Base-by-base conservation (phyloP, 1,140 invertebrate species). In the Cyphomyrmex costatus region DNA sequence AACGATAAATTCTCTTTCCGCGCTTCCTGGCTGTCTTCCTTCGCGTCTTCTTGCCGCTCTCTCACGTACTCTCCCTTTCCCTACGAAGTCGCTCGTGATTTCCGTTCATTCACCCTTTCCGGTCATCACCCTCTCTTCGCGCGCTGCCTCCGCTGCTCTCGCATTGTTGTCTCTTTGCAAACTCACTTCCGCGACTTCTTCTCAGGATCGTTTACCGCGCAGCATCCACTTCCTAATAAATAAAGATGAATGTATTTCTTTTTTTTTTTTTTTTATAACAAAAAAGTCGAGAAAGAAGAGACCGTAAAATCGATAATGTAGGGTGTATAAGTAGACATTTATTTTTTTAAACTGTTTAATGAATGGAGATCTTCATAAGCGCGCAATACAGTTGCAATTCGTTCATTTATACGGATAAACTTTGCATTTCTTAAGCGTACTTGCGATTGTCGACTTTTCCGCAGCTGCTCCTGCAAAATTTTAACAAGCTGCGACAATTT, bases 51-150 rank as follows among this genome's bases (percentile, higher is more conserved):
- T 68, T 42, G 2, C 30, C 42, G n/a, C 42, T 71, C 58, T 53
- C 33, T 61, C 56, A 33, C 30, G 68, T 83, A 70, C 77, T 90
- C 83, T 88, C 84, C 61, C 85, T 87, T 89, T 89, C 74, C 85
- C 86, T 53, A 51, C 61, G 58, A 68, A 87, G 87, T 88, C 84
- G 71, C 84, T 83, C 83, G 88, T 84, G 87, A 93, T 92, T 93
- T 93, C 91, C 91, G 93, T 93, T 93, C 93, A 89, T 94, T 94
- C 93, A 94, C 93, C 93, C 92, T 93, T 93, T 93, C 92, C 93
- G 92, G 90, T 93, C 92, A 91, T 93, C 92, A 93, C 90, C 93
- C 93, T 92, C 90, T 92, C 87, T 88, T 86, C 92, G 91, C 90
- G 84, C 86, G 91, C 85, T 91, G 83, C 87, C 90, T 92, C 83